Base-by-base conservation (phyloP, 2,888 invertebrate species). In the Meiosimyza decipiens region DNA sequence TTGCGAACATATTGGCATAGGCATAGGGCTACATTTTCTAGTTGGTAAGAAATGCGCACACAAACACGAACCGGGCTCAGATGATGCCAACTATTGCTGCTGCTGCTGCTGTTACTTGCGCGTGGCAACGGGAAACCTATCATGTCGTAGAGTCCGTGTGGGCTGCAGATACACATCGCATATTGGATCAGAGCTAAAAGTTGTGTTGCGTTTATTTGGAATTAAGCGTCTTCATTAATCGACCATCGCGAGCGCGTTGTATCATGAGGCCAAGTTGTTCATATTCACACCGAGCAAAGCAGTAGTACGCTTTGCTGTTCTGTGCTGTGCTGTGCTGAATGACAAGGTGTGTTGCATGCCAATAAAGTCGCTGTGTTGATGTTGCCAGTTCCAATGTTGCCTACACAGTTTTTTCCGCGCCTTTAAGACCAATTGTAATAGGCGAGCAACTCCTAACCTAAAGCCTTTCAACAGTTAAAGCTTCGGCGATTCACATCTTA, bases 311-410 rank as follows among this genome's bases (percentile, higher is more conserved):
- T 28, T 28, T 28, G 28, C 28, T 28, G 4, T 28, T 3, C 28
- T 28, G 28, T 28, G 28, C 28, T 28, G 28, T 28, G 3, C 28
- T 28, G 4, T 4, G 33, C 15, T 12, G 18, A 47, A 47, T 50
- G 64, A 74, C 71, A 77, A 78, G 78, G 78, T 78, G 78, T 78
- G 78, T 76, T 76, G 75, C 76, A 75, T 77, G 77, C 76, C 76
- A 74, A 75, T 76, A 71, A 70, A 75, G 68, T 76, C 73, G 75
- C 59, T 13, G 54, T 16, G 13, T 47, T 15, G 47, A 40, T 11
- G 22, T 47, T 59, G 15, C 28, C 28, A 28, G 2, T n/a, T 71
- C 74, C 74, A 74, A 72, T 71, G 69, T 75, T 73, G 76, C 77
- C 77, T 74, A 77, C 77, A 75, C 76, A 75, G 70, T 3, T 3